phyloP scores from a whole-genome alignment of 2,797 vertebrate species.

The Epinephelus coioides region DNA sequence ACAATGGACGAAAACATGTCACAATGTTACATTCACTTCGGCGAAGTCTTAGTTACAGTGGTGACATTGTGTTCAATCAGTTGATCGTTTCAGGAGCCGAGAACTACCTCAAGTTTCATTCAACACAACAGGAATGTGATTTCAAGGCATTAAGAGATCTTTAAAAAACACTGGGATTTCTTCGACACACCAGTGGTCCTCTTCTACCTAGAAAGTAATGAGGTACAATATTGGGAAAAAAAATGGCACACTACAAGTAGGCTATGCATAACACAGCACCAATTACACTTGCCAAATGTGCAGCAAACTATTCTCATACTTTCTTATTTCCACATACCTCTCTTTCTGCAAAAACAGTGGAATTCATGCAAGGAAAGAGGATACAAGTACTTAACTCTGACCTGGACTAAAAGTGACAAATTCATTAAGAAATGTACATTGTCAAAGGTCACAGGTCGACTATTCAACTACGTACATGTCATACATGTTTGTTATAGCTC shows the following conservation, averaged over 20 bases:
- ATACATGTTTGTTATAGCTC: constrained; percentile 69
- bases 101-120: constrained; percentile 61
- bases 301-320: constrained; percentile 66
- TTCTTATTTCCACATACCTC: constrained; percentile 45
- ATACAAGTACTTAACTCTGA: constrained; percentile 66
- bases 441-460: constrained; percentile 60
- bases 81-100: constrained; percentile 31
- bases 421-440: constrained; percentile 68
- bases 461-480: constrained; percentile 65
- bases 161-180: constrained; percentile 64
- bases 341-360: constrained; percentile 71
- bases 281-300: constrained; percentile 68
- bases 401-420: constrained; percentile 71
- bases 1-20: constrained; percentile 75
- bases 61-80: constrained; percentile 56
- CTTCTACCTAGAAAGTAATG: constrained; percentile 72
- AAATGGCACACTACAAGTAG: constrained; percentile 77
- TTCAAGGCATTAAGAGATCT: constrained; percentile 76
- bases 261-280: constrained; percentile 75
- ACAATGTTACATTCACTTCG: constrained; percentile 79
- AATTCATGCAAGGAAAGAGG: constrained; percentile 78
- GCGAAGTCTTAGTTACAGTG: constrained; percentile 69
- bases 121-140: constrained; percentile 73
- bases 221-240: constrained; percentile 66
- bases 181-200: constrained; percentile 63